A percentile compares a stretch with the other conserved stretches of the same genome.
Conservation (phyloP, 2,888 invertebrate genomes). For the Meteorus colon region DNA sequence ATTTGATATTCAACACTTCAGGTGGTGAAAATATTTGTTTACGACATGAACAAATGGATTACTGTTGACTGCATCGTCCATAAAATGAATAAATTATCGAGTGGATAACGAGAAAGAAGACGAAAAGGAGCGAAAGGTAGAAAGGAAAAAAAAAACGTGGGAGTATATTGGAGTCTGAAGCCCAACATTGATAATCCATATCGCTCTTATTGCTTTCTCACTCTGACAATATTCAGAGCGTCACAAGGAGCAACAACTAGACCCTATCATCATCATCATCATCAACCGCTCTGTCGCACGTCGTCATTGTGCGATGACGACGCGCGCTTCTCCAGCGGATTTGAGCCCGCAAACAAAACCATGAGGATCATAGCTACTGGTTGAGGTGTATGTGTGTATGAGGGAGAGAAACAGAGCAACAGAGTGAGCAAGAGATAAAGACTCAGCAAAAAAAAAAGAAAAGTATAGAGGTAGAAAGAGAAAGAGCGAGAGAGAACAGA, state of each 20-base stretch:
- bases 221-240: conserved; percentile 28
- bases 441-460: neutral
- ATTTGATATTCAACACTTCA: no score
- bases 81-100: neutral
- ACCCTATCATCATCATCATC: conserved; percentile 12
- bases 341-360: conserved; percentile 60
- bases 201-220: neutral
- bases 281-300: conserved; percentile 39
- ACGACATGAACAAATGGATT: neutral
- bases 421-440: neutral
- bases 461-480: neutral
- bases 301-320: conserved; percentile 60
- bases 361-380: conserved; percentile 61
- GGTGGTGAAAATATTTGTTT: neutral
- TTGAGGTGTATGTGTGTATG: conserved; percentile 48
- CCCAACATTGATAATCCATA: neutral
- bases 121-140: neutral
- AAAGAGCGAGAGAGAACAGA: neutral
- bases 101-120: neutral
- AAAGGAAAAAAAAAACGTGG: neutral
- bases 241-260: conserved; percentile 37
- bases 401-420: conserved; percentile 18
- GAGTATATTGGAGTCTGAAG: neutral
- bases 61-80: neutral
- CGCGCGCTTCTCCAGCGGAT: conserved; percentile 60